Percentiles rank a stretch among this genome's conserved stretches.
Evolutionary conservation across 2,888 invertebrate species (phyloP).

Genomic region (Sphaerophoria rueppellii): DNA sequence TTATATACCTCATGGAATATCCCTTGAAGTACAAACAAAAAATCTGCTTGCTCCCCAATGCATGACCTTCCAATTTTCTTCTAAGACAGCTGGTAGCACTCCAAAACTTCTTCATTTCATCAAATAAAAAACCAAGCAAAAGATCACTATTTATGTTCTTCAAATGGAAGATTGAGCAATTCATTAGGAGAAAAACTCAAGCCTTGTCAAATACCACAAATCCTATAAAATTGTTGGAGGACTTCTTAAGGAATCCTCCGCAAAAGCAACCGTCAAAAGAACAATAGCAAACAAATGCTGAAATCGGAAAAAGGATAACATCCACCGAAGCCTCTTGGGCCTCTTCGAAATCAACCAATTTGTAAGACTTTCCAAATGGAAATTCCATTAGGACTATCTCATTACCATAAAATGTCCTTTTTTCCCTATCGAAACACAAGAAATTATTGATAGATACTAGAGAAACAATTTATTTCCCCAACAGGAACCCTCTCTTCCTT

Average conservation of each 20-base stretch:
- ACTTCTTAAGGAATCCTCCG: slow-evolving; percentile 37
- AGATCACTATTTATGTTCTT: slow-evolving; percentile 2
- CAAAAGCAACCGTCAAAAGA: slow-evolving; percentile 18
- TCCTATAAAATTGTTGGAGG: neutral
- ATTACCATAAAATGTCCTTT: slow-evolving; percentile 69
- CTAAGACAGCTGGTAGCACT: too few species aligned
- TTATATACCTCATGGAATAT: too few species aligned
- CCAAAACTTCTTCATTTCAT: too few species aligned
- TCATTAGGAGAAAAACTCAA: slow-evolving; percentile 60
- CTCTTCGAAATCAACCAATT: slow-evolving; percentile 18
- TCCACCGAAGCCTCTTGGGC: too few species aligned
- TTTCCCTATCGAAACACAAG: slow-evolving; percentile 62
- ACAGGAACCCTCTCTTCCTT: too few species aligned
- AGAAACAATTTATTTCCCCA: slow-evolving; percentile 47
- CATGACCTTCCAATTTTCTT: too few species aligned
- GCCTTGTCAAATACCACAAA: too few species aligned
- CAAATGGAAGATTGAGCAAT: slow-evolving; percentile 60
- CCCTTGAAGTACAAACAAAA: too few species aligned
- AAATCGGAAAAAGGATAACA: too few species aligned
- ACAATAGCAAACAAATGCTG: slow-evolving; percentile 22
- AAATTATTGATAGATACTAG: slow-evolving; percentile 62
- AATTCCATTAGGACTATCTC: slow-evolving; percentile 70
- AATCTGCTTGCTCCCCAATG: too few species aligned
- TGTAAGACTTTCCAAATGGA: slow-evolving; percentile 69
- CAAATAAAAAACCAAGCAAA: too few species aligned